Conservation (phyloP, 2,113 vertebrate species). For the Leptodactylus fuscus region DNA sequence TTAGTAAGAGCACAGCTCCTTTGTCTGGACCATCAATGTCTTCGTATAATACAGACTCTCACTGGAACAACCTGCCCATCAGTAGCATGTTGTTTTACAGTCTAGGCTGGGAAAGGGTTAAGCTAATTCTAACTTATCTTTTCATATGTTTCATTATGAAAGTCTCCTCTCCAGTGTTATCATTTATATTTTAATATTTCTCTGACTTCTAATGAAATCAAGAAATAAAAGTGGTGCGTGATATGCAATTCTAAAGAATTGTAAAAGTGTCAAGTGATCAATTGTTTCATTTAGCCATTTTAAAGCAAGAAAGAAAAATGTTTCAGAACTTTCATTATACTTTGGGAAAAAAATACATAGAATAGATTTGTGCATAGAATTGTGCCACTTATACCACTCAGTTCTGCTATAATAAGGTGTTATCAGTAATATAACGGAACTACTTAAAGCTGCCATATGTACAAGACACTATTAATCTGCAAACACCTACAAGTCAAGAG, state of each 20-base stretch:
- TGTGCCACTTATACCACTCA: neutral
- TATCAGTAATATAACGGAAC: neutral
- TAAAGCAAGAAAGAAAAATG: neutral
- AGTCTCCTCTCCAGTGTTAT: neutral
- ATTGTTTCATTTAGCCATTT: neutral
- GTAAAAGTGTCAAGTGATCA: neutral
- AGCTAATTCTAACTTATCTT: too few relatives aligned
- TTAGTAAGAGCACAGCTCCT: too few relatives aligned
- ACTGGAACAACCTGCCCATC: too few relatives aligned
- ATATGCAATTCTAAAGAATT: neutral
- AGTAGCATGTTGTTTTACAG: too few relatives aligned
- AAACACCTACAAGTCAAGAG: conserved; percentile 17
- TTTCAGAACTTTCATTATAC: neutral
- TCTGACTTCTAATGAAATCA: neutral
- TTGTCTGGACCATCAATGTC: too few relatives aligned
- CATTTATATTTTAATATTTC: neutral
- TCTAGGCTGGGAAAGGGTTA: too few relatives aligned
- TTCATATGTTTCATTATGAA: too few relatives aligned
- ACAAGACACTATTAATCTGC: neutral
- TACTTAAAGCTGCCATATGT: neutral
- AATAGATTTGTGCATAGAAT: neutral
- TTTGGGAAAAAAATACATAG: neutral
- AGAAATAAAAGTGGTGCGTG: neutral
- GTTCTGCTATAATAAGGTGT: neutral
- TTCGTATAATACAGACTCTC: too few relatives aligned